These are phyloP conservation scores for Diogma glabrata DNA, from an alignment of 2,888 invertebrate species.

Conservation along the genomic window DNA sequence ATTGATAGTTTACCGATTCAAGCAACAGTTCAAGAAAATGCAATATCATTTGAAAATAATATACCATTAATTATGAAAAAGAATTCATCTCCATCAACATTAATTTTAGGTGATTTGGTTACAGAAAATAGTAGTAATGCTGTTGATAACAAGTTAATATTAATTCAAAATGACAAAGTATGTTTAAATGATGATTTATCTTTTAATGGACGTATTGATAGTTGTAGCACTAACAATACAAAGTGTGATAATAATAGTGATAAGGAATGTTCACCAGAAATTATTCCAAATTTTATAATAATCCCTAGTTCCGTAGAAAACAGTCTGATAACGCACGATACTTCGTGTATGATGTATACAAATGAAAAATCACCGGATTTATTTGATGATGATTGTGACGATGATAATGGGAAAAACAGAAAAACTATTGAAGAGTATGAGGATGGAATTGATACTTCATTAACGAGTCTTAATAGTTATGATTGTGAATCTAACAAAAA, in stretches of 20 bases:
- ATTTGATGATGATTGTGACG: constrained; percentile 49
- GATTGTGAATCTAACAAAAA: constrained; percentile 12
- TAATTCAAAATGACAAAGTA: constrained; percentile 8
- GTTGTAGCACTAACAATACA: constrained; percentile 19
- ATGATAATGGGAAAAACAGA: constrained; percentile 24
- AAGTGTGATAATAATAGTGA: constrained; percentile 21
- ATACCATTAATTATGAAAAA: neutral
- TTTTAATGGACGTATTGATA: constrained; percentile 32
- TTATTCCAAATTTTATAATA: neutral
- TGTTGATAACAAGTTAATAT: constrained; percentile 28
- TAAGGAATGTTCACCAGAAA: constrained; percentile 15
- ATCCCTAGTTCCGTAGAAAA: neutral
- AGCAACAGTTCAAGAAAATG: neutral
- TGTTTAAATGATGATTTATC: constrained; percentile 22
- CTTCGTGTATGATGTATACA: neutral
- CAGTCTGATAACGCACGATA: constrained; percentile 2
- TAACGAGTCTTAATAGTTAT: constrained; percentile 6
- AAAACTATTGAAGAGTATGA: too few species aligned
- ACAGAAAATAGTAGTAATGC: constrained; percentile 35
- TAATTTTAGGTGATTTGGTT: constrained; percentile 17
- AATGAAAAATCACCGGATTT: constrained; percentile 48
- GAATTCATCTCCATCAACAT: neutral
- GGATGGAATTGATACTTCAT: constrained; percentile 9
- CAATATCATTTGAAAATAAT: neutral
- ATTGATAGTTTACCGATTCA: neutral